Evolutionary conservation across 2,113 vertebrate species (phyloP), one percentile per base, ranked within the genome.

Genomic region (Paedocypris sp.): DNA sequence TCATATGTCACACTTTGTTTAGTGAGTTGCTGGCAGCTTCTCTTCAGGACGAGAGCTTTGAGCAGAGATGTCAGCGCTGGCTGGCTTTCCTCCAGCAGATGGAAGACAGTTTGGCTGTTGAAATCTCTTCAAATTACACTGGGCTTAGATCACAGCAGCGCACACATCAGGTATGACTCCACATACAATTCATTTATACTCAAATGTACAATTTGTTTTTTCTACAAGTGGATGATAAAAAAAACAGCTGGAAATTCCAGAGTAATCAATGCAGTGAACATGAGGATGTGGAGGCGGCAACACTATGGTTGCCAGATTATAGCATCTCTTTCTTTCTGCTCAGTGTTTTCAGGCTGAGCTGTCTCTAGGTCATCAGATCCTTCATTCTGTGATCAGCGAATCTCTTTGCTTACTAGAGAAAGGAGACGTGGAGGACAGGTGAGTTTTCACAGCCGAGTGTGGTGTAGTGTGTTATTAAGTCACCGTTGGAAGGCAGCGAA

Each of bases 301-400:
- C n/a, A n/a, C n/a, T n/a, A n/a, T n/a, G n/a, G n/a, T n/a, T n/a
- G n/a, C n/a, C n/a, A n/a, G n/a, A n/a, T n/a, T n/a, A n/a, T n/a
- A n/a, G n/a, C n/a, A 3, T 10, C 7, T 26, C 3, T 36, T 5
- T 47, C 15, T 16, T 8, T 25, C 20, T 66, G 20, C 68, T 72
- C 49, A 98, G 94, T 74, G 83, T 64, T 84, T 97, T 67, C 91
- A 91, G 83, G 86, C 84, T 0, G 90, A 98, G 76, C 77, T 90
- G 43, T 87, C 85, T 45, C 71, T 89, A 18, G 86, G 87, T 39
- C 91, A 96, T 68, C 85, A 86, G 76, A 84, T 88, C 50, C 88
- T 94, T 22, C 87, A 92, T 67, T 83, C 83, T 2, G 87, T 91
- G 2, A 63, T 90, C 67, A 71, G 70, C 5, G 89, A 93, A 49